These are phyloP conservation scores for Misgurnus anguillicaudatus DNA, from an alignment of 2,113 vertebrate species.

Conservation along the genomic window DNA sequence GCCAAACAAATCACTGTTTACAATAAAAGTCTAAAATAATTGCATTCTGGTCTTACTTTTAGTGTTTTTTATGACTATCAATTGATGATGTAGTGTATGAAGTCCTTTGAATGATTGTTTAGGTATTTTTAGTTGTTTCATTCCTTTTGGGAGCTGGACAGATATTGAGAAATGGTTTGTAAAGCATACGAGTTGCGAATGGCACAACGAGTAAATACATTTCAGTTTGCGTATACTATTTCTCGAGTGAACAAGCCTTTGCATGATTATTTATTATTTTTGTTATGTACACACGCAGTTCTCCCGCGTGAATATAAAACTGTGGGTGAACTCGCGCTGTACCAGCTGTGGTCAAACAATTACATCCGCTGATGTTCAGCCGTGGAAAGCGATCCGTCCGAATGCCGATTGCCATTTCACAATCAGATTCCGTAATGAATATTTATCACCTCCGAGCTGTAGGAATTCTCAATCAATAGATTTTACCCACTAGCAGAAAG, in stretches of 20 bases:
- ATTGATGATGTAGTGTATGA: no score
- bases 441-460: conserved; percentile 69
- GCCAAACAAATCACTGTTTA: not conserved
- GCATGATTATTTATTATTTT: not conserved
- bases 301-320: conserved; percentile 35
- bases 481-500: conserved; percentile 70
- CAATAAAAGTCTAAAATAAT: no score
- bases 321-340: conserved; percentile 43
- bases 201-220: conserved; percentile 12
- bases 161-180: no score
- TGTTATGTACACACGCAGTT: not conserved
- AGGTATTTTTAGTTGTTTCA: no score
- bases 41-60: not conserved
- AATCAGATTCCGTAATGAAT: conserved; percentile 74
- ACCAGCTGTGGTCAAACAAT: conserved; percentile 36
- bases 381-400: conserved; percentile 57
- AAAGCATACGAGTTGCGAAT: no score
- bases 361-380: conserved; percentile 43
- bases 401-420: conserved; percentile 66
- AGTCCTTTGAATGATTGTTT: no score
- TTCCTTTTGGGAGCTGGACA: no score
- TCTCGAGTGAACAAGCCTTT: not conserved
- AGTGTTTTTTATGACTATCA: no score
- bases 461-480: conserved; percentile 74
- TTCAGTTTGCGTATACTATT: not conserved